These are phyloP conservation scores for Scaptodrosophila lebanonensis DNA, from an alignment of 1,140 invertebrate species.

Conservation along the genomic window DNA sequence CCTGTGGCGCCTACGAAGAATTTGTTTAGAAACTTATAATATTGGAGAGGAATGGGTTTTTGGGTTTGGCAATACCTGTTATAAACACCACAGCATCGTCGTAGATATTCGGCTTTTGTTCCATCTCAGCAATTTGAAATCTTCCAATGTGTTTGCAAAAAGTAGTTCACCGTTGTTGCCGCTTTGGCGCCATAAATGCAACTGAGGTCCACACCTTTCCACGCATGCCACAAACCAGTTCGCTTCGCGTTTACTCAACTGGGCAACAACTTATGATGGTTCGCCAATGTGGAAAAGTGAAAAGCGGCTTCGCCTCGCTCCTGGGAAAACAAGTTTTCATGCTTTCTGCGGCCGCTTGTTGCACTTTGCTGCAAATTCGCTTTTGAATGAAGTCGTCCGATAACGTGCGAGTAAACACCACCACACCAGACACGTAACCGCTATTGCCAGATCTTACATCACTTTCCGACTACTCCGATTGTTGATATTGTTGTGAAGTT, in stretches of 20 bases:
- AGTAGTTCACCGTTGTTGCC: too few relatives aligned
- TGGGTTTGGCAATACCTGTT: slow-evolving; percentile 42
- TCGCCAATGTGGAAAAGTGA: slow-evolving; percentile 56
- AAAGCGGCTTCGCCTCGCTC: slow-evolving; percentile 30
- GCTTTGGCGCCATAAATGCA: slow-evolving; percentile 34
- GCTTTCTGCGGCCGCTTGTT: too few relatives aligned
- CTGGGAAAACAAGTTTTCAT: slow-evolving; percentile 64
- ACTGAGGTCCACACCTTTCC: slow-evolving; percentile 44
- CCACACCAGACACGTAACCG: too few relatives aligned
- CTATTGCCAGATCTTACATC: too few relatives aligned
- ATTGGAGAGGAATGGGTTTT: neutral
- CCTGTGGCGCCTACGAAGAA: slow-evolving; percentile 58
- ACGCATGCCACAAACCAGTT: slow-evolving; percentile 7
- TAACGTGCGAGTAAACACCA: slow-evolving; percentile 30
- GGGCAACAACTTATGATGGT: slow-evolving; percentile 14
- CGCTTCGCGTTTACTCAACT: neutral
- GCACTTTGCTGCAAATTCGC: too few relatives aligned
- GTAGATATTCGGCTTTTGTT: slow-evolving; percentile 44
- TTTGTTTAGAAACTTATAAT: neutral
- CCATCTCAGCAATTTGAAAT: slow-evolving; percentile 10
- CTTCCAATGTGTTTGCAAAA: too few relatives aligned
- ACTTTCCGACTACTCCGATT: too few relatives aligned
- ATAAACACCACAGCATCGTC: slow-evolving; percentile 65
- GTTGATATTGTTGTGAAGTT: too few relatives aligned
- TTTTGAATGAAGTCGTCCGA: too few relatives aligned